Base-by-base conservation (phyloP, 2,797 vertebrate species). In the Pangasius krempfi region DNA sequence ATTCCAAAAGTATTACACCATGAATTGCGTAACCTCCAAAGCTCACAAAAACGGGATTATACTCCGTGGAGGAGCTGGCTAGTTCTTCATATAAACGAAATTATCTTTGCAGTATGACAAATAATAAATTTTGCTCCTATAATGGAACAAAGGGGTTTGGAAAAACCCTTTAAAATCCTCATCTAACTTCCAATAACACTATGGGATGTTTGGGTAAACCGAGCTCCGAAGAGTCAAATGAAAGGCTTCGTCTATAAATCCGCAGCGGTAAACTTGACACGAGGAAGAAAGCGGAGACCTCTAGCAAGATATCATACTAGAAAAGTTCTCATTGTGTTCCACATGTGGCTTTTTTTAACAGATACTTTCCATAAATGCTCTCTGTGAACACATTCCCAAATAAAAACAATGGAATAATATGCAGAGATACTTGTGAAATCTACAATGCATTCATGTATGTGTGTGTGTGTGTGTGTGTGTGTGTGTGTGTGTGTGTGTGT, bases 1-100 rank as follows among this genome's bases (percentile, higher is more conserved):
- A 86, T 52, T 84, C 66, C 54, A 85, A 64, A 50, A 85, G 54
- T 70, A 86, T 86, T 89, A 85, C 89, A 87, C 14, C 79, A 52
- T 58, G 54, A 66, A 25, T 72, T 85, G 64, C 83, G 81, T 80
- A 87, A 84, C 79, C 66, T 81, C 85, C 58, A 78, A 87, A 81
- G 25, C 72, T 70, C 86, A 82, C 82, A 85, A 87, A 89, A 80
- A 72, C 22, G 6, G 18, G 62, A 87, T 73, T 64, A 64, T 79
- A 44, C 82, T 73, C 52, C 4, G 7, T 37, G 30, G 73, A 84
- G 72, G 44, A 54, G 66, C 10, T n/a, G 85, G 68, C 66, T 44
- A 47, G 47, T 84, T 22, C 73, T 62, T 85, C 68, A 40, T 50
- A 25, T 79, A 84, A 87, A 89, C 56, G 4, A 62, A 80, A 80